phyloP scores from a whole-genome alignment of 2,797 vertebrate species.

The Otolemur crassicaudatus region DNA sequence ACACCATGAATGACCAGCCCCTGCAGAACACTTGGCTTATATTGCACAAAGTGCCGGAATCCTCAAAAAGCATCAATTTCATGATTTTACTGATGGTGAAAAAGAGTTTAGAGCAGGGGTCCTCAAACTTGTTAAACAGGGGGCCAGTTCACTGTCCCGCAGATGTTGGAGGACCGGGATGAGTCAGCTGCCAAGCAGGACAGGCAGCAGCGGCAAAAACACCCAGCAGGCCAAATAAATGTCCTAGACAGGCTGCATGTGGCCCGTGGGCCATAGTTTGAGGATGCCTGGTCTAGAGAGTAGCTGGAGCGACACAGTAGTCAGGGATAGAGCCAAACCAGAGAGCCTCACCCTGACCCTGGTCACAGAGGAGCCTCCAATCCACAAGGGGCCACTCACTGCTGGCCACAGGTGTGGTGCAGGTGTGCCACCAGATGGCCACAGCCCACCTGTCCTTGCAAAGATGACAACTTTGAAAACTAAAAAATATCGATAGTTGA shows the following conservation, averaged over 20 bases:
- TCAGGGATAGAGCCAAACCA: background rate
- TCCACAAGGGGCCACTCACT: accelerated
- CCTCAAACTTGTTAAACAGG: too few relatives aligned
- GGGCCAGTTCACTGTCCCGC: too few relatives aligned
- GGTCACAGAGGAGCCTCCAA: too few relatives aligned
- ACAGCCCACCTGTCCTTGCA: background rate
- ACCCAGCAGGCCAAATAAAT: too few relatives aligned
- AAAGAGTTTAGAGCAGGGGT: background rate
- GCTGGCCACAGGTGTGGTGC: accelerated
- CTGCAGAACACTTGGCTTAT: background rate
- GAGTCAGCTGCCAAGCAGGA: too few relatives aligned
- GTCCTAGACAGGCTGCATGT: too few relatives aligned
- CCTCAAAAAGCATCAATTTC: background rate
- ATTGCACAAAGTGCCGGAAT: background rate
- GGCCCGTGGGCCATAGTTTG: too few relatives aligned
- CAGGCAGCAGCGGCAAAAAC: too few relatives aligned
- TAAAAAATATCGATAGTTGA: background rate
- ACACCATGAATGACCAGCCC: background rate
- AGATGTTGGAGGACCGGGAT: too few relatives aligned
- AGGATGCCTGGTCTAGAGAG: background rate
- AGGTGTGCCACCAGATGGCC: background rate
- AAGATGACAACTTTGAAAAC: background rate
- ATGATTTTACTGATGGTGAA: background rate
- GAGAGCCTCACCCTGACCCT: background rate
- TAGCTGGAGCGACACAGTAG: background rate